Evolutionary conservation across 2,113 vertebrate species (phyloP).

Genomic region (Rafetus swinhoei): DNA sequence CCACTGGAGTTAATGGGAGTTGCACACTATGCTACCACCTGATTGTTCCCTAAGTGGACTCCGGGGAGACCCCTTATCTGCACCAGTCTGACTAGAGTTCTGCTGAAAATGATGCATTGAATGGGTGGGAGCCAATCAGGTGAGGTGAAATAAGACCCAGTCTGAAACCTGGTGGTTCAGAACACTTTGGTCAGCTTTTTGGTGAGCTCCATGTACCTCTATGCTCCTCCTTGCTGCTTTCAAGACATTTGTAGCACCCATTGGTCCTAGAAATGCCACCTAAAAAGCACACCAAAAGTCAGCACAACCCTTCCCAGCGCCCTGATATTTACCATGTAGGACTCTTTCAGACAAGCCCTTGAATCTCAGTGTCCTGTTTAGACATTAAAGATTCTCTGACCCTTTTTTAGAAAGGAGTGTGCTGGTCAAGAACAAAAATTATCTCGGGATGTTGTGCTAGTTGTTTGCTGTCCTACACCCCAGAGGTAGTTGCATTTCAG

Average conservation of each 20-base stretch:
- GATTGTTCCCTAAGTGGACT: neutral
- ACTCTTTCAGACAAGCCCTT: neutral
- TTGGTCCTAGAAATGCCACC: neutral
- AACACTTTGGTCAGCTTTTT: neutral
- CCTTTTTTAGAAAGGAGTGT: neutral
- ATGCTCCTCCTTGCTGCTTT: neutral
- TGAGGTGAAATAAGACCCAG: neutral
- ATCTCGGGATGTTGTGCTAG: neutral
- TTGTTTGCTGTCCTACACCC: neutral
- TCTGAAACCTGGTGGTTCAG: neutral
- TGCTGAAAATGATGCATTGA: fast-evolving
- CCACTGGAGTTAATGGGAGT: neutral
- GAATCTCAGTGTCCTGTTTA: neutral
- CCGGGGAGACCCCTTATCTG: neutral
- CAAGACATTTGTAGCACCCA: neutral
- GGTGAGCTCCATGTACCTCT: neutral
- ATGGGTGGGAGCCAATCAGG: neutral
- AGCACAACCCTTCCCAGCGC: neutral
- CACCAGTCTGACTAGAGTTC: neutral
- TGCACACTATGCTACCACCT: neutral
- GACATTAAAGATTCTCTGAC: neutral
- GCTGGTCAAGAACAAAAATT: neutral
- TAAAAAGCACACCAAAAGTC: neutral
- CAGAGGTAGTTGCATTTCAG: neutral
- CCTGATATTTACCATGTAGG: neutral